Evolutionary conservation across 1,140 invertebrate species (phyloP), one percentile per base, ranked within the genome.

Genomic region (Drosophila lowei): DNA sequence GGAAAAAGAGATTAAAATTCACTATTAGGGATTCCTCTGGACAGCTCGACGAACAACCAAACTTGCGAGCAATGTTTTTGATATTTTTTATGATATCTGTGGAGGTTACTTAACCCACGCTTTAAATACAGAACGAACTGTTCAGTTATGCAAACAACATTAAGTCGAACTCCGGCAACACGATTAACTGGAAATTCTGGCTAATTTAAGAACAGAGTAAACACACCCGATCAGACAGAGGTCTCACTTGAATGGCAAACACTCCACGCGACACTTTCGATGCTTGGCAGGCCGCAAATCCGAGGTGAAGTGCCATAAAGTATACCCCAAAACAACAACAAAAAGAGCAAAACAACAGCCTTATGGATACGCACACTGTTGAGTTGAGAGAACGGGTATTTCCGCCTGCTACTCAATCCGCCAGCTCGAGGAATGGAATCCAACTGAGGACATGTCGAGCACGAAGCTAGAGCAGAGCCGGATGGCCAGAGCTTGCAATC

Each of bases 361-460:
- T 73, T 73, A 55, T 49, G 44, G 8, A 43, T 56, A 71, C 72
- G 28, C 74, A 74, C 67, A 61, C 61, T 78, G 58, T 70, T 41
- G 48, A 62, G 47, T 57, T 28, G 4, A 38, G 34, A 13, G 34
- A 13, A 38, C 11, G 11, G 11, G 34, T 52, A 59, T 48, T 74
- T 34, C 57, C 79, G 63, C 44, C 23, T 68, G 43, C 43, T 48
- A 55, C 56, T 61, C 25, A 56, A 60, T 46, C 44, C 65, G 66
- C 34, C 34, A 38, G 34, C 46, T 41, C 23, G 65, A 76, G 63
- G 52, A 60, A 71, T 71, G 73, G 67, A 65, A 74, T 34, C 30
- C 55, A 60, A 86, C 81, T 86, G 83, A 81, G 60, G 64, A 66
- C 57, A 77, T 59, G 50, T 63, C 52, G 72, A 74, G 30, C 48